A percentile compares a stretch with the other conserved stretches of the same genome.
phyloP scores from a whole-genome alignment of 2,113 vertebrate genomes.

The Mus spicilegus region DNA sequence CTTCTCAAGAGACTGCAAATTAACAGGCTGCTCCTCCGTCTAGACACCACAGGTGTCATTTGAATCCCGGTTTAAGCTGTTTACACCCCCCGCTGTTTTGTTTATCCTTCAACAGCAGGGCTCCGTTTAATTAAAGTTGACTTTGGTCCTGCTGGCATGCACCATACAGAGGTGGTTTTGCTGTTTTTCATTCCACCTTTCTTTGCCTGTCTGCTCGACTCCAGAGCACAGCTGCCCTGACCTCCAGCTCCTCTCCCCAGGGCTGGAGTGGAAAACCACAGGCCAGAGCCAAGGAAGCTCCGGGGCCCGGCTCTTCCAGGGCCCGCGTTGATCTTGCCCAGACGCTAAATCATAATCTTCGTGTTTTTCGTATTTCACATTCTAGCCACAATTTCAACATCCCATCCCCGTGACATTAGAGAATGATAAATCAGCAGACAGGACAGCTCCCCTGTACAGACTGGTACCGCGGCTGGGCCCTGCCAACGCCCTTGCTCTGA shows the following conservation, averaged over 20 bases:
- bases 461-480: constrained; percentile 94
- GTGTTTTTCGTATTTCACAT: constrained; percentile 93
- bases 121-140: constrained; percentile 74
- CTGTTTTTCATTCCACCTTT: constrained; percentile 64
- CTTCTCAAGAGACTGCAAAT: constrained; percentile 69
- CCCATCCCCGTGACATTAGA: constrained; percentile 92
- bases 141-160: constrained; percentile 39
- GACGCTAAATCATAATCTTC: constrained; percentile 93
- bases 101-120: constrained; percentile 77
- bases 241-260: constrained; percentile 34
- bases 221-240: constrained; percentile 42
- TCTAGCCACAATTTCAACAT: constrained; percentile 94
- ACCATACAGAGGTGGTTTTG: constrained; percentile 21
- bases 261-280: constrained; percentile 82
- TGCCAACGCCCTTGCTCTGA: constrained; percentile 88
- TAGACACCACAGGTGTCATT: constrained; percentile 75
- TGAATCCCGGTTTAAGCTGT: constrained; percentile 67
- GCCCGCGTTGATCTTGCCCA: constrained; percentile 89
- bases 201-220: constrained; percentile 60
- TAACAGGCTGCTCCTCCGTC: constrained; percentile 70
- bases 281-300: constrained; percentile 78
- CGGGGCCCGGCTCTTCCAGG: constrained; percentile 82
- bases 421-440: constrained; percentile 92
- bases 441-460: constrained; percentile 94
- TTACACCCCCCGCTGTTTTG: constrained; percentile 69